phyloP scores from a whole-genome alignment of 1,140 invertebrate genomes.

The Anoplolepis gracilipes region DNA sequence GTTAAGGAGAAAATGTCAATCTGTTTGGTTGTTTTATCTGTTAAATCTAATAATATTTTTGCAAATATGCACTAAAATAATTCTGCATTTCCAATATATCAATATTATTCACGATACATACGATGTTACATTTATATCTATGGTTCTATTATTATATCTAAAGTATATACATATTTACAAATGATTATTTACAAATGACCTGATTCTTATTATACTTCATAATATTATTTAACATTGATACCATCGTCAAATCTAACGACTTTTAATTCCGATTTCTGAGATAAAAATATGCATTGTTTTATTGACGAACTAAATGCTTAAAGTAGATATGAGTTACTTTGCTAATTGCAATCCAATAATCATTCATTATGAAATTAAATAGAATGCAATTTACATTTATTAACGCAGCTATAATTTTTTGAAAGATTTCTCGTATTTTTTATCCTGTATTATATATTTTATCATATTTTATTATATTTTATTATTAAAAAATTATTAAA shows the following conservation, averaged over 20 bases:
- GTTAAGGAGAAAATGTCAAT: not conserved
- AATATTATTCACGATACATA: constrained; percentile 21
- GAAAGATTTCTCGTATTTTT: not conserved
- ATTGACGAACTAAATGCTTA: constrained; percentile 31
- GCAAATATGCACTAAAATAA: constrained; percentile 21
- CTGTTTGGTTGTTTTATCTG: constrained; percentile 19
- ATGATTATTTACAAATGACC: constrained; percentile 11
- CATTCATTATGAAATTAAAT: not conserved
- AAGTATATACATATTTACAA: constrained; percentile 8
- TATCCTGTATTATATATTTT: not conserved
- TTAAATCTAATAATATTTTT: constrained; percentile 20
- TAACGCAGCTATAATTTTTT: not conserved
- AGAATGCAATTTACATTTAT: constrained; percentile 28
- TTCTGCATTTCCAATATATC: constrained; percentile 27
- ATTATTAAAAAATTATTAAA: not conserved
- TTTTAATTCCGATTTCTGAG: constrained; percentile 25
- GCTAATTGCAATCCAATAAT: not conserved
- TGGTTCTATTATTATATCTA: constrained; percentile 35
- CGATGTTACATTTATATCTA: not conserved
- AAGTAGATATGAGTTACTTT: constrained; percentile 54
- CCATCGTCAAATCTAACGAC: not conserved
- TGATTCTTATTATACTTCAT: constrained; percentile 27
- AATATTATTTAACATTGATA: constrained; percentile 1
- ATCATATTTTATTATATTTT: not conserved
- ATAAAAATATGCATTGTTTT: constrained; percentile 57